Base-by-base conservation (phyloP, 2,113 vertebrate species). In the Protobothrops flavoviridis region DNA sequence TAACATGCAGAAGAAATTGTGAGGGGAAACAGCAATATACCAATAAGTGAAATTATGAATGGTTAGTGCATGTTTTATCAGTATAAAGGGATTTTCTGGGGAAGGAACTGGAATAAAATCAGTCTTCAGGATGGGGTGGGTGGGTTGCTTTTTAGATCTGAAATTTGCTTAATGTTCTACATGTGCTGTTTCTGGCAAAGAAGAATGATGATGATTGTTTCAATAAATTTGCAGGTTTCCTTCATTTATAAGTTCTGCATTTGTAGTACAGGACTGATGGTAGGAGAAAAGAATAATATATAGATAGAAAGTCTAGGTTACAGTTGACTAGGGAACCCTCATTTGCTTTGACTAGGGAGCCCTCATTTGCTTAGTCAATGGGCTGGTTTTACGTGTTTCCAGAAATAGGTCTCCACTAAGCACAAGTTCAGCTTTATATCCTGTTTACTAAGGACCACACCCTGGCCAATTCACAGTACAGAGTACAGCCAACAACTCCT, bases 371-470 rank as follows among this genome's bases (percentile, higher is more conserved):
- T 53, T 88, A 61, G 17, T 64, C 56, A 61, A 50, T 50, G 20
- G 56, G 13, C 81, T 87, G 55, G 45, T 48, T 69, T 91, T 87
- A 29, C 55, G 39, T 92, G 26, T 59, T 87, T 56, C 56, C 85
- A 50, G 29, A 88, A 92, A 87, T 50, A 95, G 21, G 39, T 20
- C 93, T 95, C 88, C 26, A 29, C 21, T 90, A 87, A 91, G 9
- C 3, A 91, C 29, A 94, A 91, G 52, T 90, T 43, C 45, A 90
- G 24, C 0, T 3, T 1, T 50, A 12, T 91, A 91, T 90, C 88
- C 50, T 87, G 20, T 92, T 94, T 92, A 92, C 85, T 55, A 88
- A 85, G 90, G 90, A 92, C 69, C n/a, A 89, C 5, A 55, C 1
- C 15, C 43, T 92, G 29, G 24, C 21, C 92, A 33, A 55, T 93